Conservation (phyloP, 2,797 vertebrate species). For the Salmo trutta region DNA sequence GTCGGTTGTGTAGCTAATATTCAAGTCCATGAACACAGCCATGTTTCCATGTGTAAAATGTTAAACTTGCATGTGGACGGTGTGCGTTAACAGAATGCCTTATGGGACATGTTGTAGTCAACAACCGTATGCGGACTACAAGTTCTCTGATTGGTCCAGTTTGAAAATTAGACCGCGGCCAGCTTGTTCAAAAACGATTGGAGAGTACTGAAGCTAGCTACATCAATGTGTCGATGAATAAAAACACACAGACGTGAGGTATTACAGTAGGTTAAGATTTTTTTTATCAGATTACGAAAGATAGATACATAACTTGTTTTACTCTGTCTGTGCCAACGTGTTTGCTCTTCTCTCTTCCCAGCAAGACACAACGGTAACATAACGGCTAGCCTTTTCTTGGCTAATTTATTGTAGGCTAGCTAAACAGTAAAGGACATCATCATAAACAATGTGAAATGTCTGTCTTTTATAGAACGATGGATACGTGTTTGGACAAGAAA, state of each 20-base stretch:
- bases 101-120: neutral
- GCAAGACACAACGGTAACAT: neutral
- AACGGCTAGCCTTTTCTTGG: neutral
- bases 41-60: slow-evolving; percentile 46
- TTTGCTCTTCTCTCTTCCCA: too few relatives aligned
- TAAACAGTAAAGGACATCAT: neutral
- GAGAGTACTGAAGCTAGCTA: neutral
- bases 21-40: slow-evolving; percentile 77
- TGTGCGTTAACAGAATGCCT: neutral
- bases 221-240: neutral
- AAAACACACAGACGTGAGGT: neutral
- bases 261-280: too few relatives aligned
- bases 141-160: slow-evolving; percentile 39
- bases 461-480: slow-evolving; percentile 76
- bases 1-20: slow-evolving; percentile 57
- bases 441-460: neutral
- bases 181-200: neutral
- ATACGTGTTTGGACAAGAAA: slow-evolving; percentile 64
- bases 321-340: too few relatives aligned
- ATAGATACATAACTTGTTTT: neutral
- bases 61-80: neutral
- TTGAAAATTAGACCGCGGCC: slow-evolving; percentile 44
- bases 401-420: neutral
- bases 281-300: neutral
- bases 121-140: slow-evolving; percentile 19